Base-by-base conservation (phyloP, 1,140 invertebrate species). In the Saccostrea glomerata region DNA sequence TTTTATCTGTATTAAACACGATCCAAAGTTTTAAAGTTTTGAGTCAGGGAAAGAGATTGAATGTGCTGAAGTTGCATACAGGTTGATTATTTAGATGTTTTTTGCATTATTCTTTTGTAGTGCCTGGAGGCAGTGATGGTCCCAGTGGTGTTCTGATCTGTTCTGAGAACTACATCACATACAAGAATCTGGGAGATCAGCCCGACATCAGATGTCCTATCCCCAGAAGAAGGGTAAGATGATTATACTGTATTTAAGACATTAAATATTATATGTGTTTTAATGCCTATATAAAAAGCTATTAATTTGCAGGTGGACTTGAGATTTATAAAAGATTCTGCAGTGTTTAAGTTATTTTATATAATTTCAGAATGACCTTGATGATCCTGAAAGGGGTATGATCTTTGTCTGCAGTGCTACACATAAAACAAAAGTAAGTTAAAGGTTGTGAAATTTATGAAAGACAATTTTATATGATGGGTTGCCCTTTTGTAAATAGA, bases 381-480 rank as follows among this genome's bases (percentile, higher is more conserved):
- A 99, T 96, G 99, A 99, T 96, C 99, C 98, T 36, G 99, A 99
- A 93, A 96, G 99, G 92, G 98, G 99, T 83, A 99, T 99, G 98
- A 99, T 99, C 91, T 99, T 99, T 96, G 99, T 99, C 20, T 99
- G 98, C 94, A 99, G 98, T 85, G 99, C 99, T 4, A 99, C 99
- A 4, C 99, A 99, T 94, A 99, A 99, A 94, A 99, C 99, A 6
- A 99, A 99, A 91, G 94, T 95, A 91, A 86, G 84, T 66, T 30
- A 12, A 30, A 47, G 5, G 47, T 47, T 47, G 47, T 47, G 47
- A 47, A 7, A 47, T 47, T 9, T 47, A 66, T 9, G 0, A 66
- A 66, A n/a, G 4, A 66, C 9, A 66, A n/a, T n/a, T 20, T 66
- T 66, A n/a, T 23, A 63, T 9, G 20, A 23, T n/a, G 5, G 73